These are phyloP conservation scores for Parazoanthus darwini DNA, from an alignment of 92 coral and sea anemone species.

Conservation along the genomic window DNA sequence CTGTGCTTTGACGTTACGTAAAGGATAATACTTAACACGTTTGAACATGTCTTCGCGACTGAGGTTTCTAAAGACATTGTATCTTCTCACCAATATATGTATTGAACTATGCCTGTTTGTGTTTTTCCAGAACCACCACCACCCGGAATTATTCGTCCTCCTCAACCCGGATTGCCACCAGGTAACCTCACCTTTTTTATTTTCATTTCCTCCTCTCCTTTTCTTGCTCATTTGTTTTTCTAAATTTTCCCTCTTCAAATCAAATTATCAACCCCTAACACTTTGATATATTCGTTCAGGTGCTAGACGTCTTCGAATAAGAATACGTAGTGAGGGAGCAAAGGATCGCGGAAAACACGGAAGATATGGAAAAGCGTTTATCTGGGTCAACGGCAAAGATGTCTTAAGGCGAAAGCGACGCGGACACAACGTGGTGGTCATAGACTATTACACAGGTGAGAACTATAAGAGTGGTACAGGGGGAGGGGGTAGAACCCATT, in stretches of 20 bases:
- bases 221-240: too few species aligned
- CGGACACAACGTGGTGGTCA: slow-evolving; percentile 29
- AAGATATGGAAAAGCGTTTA: neutral
- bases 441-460: slow-evolving; percentile 22
- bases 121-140: slow-evolving; percentile 34
- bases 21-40: too few species aligned
- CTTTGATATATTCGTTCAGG: neutral
- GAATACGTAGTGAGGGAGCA: slow-evolving; percentile 37
- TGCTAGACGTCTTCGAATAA: slow-evolving; percentile 25
- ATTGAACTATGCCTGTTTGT: neutral
- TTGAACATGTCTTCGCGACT: too few species aligned
- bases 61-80: too few species aligned
- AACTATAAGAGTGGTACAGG: too few species aligned
- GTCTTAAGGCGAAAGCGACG: slow-evolving; percentile 3
- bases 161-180: slow-evolving; percentile 36
- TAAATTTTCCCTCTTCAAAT: neutral
- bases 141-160: slow-evolving; percentile 15
- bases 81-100: neutral
- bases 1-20: too few species aligned
- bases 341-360: slow-evolving; percentile 23
- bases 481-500: too few species aligned
- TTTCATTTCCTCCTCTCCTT: too few species aligned
- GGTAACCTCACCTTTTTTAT: neutral
- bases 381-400: slow-evolving; percentile 43
- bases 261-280: neutral